Evolutionary conservation across 2,113 vertebrate species (phyloP).

Genomic region (Gulo gulo): DNA sequence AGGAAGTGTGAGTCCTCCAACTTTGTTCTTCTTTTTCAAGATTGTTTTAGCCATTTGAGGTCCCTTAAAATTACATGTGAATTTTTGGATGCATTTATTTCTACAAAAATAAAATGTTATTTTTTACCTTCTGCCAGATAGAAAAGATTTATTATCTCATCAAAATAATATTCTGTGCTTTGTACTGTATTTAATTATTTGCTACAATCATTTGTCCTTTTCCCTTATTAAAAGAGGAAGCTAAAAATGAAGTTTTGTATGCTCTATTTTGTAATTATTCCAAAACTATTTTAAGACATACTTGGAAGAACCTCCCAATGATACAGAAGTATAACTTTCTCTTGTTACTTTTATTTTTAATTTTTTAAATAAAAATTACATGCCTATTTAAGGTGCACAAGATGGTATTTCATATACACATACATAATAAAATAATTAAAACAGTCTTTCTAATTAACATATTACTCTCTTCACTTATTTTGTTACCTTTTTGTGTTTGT

Average conservation of each 20-base stretch:
- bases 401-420: not conserved
- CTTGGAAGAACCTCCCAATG: not conserved
- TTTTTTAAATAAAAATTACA: not conserved
- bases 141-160: not conserved
- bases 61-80: not conserved
- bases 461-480: not conserved
- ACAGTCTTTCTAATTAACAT: not conserved
- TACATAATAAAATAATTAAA: not conserved
- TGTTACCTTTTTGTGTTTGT: not conserved
- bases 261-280: conserved; percentile 21
- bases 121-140: not conserved
- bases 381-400: not conserved
- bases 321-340: not conserved
- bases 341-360: not conserved
- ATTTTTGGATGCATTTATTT: conserved; percentile 10
- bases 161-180: not conserved
- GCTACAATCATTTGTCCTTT: not conserved
- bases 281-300: not conserved
- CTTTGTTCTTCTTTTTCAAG: not conserved
- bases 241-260: not conserved
- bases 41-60: not conserved
- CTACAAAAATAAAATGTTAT: not conserved
- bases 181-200: not conserved
- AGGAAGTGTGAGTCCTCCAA: not conserved
- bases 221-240: not conserved